Evolutionary conservation across 1,140 invertebrate genomes (phyloP).

Genomic region (Nasonia longicornis): DNA sequence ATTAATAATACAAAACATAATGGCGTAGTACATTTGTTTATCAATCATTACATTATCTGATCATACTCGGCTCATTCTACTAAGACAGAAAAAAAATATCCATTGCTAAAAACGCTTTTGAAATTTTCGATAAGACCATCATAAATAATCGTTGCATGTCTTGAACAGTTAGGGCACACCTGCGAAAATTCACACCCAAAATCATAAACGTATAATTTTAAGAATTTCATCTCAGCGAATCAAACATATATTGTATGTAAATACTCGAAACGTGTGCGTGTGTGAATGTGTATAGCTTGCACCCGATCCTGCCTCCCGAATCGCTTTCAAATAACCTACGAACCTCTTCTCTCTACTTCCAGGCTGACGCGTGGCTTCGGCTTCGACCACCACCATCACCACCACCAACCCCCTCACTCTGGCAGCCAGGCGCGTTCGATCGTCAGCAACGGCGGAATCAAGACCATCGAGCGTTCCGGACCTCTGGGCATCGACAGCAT

Average conservation of each 20-base stretch:
- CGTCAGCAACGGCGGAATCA: slow-evolving; percentile 51
- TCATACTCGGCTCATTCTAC: too few species aligned
- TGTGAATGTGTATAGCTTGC: slow-evolving; percentile 2
- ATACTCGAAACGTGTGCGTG: not conserved
- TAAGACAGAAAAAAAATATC: too few species aligned
- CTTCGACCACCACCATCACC: slow-evolving; percentile 23
- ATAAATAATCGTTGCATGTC: too few species aligned
- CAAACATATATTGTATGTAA: not conserved
- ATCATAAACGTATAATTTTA: too few species aligned
- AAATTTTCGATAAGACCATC: too few species aligned
- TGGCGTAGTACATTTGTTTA: not conserved
- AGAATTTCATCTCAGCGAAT: too few species aligned
- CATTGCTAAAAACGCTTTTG: too few species aligned
- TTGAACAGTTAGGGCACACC: too few species aligned
- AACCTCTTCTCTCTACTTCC: slow-evolving; percentile 50
- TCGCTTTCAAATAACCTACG: not conserved
- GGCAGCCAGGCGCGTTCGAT: slow-evolving; percentile 43
- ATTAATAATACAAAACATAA: not conserved
- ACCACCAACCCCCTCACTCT: not conserved
- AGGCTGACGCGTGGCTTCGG: slow-evolving; percentile 54
- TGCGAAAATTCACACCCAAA: too few species aligned
- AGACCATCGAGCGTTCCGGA: slow-evolving; percentile 63
- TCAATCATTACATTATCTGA: too few species aligned
- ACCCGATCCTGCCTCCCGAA: not conserved
- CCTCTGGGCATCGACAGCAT: slow-evolving; percentile 62